Evolutionary conservation across 2,888 invertebrate genomes (phyloP).

Genomic region (Lepidochrysops patricia): DNA sequence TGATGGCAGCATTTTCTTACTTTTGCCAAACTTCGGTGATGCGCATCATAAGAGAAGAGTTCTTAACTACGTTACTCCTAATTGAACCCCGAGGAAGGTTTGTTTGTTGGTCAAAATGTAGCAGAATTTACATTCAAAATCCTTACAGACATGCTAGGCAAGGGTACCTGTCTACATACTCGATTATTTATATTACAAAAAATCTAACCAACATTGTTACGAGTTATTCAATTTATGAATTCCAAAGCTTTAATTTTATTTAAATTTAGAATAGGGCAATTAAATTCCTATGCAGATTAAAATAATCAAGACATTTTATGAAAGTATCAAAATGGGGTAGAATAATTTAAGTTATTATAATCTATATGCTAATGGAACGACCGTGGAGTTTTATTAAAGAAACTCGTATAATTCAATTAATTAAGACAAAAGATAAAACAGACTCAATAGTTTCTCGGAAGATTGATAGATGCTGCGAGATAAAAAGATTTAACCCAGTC

Average conservation of each 20-base stretch:
- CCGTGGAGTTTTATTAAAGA: conserved; percentile 14
- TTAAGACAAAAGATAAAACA: background rate
- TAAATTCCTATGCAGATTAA: background rate
- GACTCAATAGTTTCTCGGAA: background rate
- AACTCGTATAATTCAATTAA: conserved; percentile 5
- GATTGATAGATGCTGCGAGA: background rate
- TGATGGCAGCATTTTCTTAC: conserved; percentile 4
- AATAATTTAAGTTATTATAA: conserved; percentile 14
- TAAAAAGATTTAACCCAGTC: conserved; percentile 12
- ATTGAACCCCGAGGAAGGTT: background rate
- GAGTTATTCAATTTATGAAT: background rate
- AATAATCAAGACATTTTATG: conserved; percentile 10
- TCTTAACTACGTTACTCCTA: conserved; percentile 1
- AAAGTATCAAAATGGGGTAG: conserved; percentile 11
- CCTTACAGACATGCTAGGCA: too few relatives aligned
- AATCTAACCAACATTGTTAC: background rate
- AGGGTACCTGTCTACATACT: too few relatives aligned
- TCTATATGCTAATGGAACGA: conserved; percentile 14
- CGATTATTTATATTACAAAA: background rate
- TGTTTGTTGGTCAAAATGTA: background rate
- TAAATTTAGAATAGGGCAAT: background rate
- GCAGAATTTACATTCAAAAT: background rate
- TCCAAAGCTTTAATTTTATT: background rate
- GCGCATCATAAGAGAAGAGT: background rate
- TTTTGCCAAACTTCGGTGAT: background rate